Conservation (phyloP, 1,140 invertebrate genomes). For the Drosophila truncata region DNA sequence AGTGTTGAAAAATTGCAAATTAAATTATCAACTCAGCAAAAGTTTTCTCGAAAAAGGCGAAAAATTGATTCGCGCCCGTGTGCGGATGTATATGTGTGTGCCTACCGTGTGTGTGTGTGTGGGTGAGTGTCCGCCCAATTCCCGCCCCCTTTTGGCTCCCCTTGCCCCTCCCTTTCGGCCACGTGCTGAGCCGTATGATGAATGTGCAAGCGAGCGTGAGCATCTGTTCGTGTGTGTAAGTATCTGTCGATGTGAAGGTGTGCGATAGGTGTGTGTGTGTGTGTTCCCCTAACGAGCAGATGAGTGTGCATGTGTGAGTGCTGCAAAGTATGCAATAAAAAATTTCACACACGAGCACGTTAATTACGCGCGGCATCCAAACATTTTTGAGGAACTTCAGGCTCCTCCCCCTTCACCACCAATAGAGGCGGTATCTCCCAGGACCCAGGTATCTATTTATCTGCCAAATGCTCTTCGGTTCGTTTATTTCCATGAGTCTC, state of each 20-base stretch:
- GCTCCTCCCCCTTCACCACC: neutral
- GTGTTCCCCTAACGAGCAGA: slow-evolving; percentile 62
- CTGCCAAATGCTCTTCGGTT: slow-evolving; percentile 12
- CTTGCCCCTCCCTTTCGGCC: slow-evolving; percentile 8
- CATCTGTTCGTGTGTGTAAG: slow-evolving; percentile 68
- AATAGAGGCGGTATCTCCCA: neutral
- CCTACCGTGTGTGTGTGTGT: slow-evolving; percentile 15
- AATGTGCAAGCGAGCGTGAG: slow-evolving; percentile 81
- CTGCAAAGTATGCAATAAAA: slow-evolving; percentile 80
- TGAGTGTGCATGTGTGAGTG: slow-evolving; percentile 43
- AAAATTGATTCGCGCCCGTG: slow-evolving; percentile 60
- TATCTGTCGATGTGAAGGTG: slow-evolving; percentile 39
- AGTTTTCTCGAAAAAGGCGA: slow-evolving; percentile 52
- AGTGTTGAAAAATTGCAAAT: slow-evolving; percentile 64
- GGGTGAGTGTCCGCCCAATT: slow-evolving; percentile 1
- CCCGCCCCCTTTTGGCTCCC: neutral
- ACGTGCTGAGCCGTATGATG: slow-evolving; percentile 79
- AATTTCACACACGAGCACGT: slow-evolving; percentile 79
- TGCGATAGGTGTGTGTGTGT: slow-evolving; percentile 12
- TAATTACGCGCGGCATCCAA: slow-evolving; percentile 61
- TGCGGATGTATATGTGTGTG: slow-evolving; percentile 18
- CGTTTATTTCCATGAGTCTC: neutral
- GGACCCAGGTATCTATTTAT: slow-evolving; percentile 6
- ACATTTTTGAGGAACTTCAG: slow-evolving; percentile 45
- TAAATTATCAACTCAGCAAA: slow-evolving; percentile 79